Percentiles rank a stretch among this genome's conserved stretches.
These are phyloP conservation scores for Pangasianodon gigas DNA, from an alignment of 2,113 vertebrate species.

Conservation along the genomic window DNA sequence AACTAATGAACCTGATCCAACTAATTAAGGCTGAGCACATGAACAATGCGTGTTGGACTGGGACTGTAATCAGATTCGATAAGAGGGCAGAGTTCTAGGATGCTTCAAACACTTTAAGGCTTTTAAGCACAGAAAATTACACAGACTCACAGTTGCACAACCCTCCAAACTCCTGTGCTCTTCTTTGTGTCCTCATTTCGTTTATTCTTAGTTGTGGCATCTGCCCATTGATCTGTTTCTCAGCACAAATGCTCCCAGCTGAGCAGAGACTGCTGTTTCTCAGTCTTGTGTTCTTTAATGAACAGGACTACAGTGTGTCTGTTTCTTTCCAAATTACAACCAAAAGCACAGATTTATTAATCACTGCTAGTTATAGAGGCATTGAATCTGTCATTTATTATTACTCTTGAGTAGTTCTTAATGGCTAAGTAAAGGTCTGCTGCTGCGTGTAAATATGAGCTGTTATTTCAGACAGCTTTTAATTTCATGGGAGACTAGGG, in stretches of 20 bases:
- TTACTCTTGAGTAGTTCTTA: not conserved
- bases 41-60: not conserved
- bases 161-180: not conserved
- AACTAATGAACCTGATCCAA: not conserved
- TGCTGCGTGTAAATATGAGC: not conserved
- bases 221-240: not conserved
- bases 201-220: not conserved
- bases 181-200: not conserved
- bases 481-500: not conserved
- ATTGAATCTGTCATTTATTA: not conserved
- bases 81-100: not conserved
- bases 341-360: constrained; percentile 29
- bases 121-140: not conserved
- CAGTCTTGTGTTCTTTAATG: not conserved
- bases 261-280: not conserved
- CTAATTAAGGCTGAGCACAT: not conserved
- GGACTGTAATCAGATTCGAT: not conserved
- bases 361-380: constrained; percentile 7
- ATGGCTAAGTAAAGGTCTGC: not conserved
- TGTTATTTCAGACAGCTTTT: not conserved
- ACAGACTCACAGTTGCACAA: not conserved
- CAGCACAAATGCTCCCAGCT: not conserved
- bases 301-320: constrained; percentile 1
- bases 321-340: constrained; percentile 39
- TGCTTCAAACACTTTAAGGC: not conserved